These are phyloP conservation scores for Forbesichthys agassizii DNA, from an alignment of 2,113 vertebrate genomes.

Conservation along the genomic window DNA sequence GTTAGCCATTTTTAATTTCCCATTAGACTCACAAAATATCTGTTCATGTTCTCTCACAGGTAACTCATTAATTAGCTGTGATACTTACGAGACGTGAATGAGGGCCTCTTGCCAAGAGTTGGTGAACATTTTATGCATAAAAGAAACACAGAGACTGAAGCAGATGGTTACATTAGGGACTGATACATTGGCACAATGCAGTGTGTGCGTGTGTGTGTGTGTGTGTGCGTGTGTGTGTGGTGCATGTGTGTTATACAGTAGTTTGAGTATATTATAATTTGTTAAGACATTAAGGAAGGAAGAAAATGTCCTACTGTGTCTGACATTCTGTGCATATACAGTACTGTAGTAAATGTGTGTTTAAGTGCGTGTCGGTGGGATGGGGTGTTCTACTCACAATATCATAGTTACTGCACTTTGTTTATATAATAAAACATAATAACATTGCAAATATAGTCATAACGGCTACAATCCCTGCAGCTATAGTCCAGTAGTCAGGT, in stretches of 20 bases:
- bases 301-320: not conserved
- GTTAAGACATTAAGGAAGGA: slow-evolving; percentile 23
- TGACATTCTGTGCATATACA: not conserved
- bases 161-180: slow-evolving; percentile 75
- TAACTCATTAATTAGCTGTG: slow-evolving; percentile 78
- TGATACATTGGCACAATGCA: slow-evolving; percentile 66
- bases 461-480: not conserved
- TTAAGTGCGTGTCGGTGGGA: too few species aligned
- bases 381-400: too few species aligned
- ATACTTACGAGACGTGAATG: slow-evolving; percentile 67
- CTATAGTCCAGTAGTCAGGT: not conserved
- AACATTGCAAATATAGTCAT: not conserved
- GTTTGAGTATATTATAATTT: not conserved
- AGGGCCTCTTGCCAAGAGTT: slow-evolving; percentile 66
- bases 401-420: too few species aligned
- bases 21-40: slow-evolving; percentile 71
- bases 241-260: slow-evolving; percentile 29
- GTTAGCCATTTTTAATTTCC: slow-evolving; percentile 81
- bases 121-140: slow-evolving; percentile 70
- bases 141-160: slow-evolving; percentile 61
- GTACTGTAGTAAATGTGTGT: too few species aligned
- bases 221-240: slow-evolving; percentile 27
- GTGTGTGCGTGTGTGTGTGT: slow-evolving; percentile 39
- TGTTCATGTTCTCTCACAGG: slow-evolving; percentile 68
- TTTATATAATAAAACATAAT: too few species aligned